Percentiles rank a stretch among this genome's conserved stretches.
Evolutionary conservation across 1,140 invertebrate genomes (phyloP).

Genomic region (Thrips palmi): DNA sequence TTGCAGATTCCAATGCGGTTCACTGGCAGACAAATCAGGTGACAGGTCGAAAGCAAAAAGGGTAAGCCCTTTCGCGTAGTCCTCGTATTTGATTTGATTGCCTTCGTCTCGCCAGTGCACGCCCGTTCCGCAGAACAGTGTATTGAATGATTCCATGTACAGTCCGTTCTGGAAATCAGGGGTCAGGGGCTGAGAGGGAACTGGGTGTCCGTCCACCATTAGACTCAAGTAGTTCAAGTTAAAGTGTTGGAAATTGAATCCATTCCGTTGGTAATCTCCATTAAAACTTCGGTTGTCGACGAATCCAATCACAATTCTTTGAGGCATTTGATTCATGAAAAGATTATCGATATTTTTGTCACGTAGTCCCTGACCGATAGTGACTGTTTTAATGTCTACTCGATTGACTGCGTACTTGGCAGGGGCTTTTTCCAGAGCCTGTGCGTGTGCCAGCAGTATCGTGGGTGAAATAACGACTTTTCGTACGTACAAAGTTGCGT

Average conservation of each 20-base stretch:
- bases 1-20: conserved; percentile 21
- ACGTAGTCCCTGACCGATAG: conserved; percentile 18
- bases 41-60: conserved; percentile 20
- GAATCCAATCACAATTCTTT: conserved; percentile 12
- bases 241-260: conserved; percentile 13
- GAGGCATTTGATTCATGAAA: conserved; percentile 13
- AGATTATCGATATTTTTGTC: conserved; percentile 21
- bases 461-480: conserved; percentile 20
- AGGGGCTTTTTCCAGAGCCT: conserved; percentile 19
- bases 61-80: conserved; percentile 16
- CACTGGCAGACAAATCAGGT: conserved; percentile 21
- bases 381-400: conserved; percentile 22
- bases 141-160: conserved; percentile 19
- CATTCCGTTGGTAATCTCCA: conserved; percentile 6
- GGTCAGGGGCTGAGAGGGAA: conserved; percentile 15
- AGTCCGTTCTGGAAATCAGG: conserved; percentile 12
- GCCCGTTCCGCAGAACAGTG: conserved; percentile 21
- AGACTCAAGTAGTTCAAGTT: conserved; percentile 18
- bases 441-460: conserved; percentile 21
- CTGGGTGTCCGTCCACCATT: conserved; percentile 20
- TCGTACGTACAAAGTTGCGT: conserved; percentile 21
- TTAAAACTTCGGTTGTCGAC: conserved; percentile 12
- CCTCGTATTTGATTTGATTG: conserved; percentile 14
- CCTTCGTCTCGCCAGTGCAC: conserved; percentile 19
- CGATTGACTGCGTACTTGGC: conserved; percentile 23